Conservation (phyloP, 2,888 invertebrate species). For the Coecobrya sp. region DNA sequence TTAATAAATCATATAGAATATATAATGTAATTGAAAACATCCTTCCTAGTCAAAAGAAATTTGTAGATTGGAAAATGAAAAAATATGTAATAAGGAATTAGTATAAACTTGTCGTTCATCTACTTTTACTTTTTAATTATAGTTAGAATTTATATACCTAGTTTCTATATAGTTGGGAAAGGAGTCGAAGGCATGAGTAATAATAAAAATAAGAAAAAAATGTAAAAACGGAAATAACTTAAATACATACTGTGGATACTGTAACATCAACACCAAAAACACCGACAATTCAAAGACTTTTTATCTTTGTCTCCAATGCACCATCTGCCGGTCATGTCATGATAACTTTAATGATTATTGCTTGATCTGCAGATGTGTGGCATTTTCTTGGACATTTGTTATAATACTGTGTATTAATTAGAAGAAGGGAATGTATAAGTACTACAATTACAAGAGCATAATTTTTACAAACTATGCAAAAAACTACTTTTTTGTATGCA, state of each 20-base stretch:
- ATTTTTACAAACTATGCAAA: constrained; percentile 57
- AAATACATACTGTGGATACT: background rate
- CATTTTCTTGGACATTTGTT: constrained; percentile 11
- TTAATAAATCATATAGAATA: background rate
- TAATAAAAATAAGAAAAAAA: background rate
- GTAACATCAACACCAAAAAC: background rate
- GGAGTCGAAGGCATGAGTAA: background rate
- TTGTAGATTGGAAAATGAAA: constrained; percentile 25
- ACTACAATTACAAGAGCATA: constrained; percentile 19
- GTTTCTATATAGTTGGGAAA: no score
- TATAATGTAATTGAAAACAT: background rate
- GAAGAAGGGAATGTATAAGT: background rate
- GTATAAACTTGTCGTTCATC: background rate
- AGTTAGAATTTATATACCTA: background rate
- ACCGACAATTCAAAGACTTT: background rate
- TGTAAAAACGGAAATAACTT: background rate
- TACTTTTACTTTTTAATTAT: background rate
- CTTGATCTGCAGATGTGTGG: background rate
- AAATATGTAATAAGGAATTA: background rate
- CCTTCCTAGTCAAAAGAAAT: constrained; percentile 43
- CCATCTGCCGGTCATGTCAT: background rate
- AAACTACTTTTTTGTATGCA: constrained; percentile 68
- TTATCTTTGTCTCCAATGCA: background rate
- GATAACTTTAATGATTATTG: no score
- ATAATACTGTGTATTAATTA: background rate